Evolutionary conservation across 2,888 invertebrate genomes (phyloP).

Genomic region (Nesidiocoris tenuis): DNA sequence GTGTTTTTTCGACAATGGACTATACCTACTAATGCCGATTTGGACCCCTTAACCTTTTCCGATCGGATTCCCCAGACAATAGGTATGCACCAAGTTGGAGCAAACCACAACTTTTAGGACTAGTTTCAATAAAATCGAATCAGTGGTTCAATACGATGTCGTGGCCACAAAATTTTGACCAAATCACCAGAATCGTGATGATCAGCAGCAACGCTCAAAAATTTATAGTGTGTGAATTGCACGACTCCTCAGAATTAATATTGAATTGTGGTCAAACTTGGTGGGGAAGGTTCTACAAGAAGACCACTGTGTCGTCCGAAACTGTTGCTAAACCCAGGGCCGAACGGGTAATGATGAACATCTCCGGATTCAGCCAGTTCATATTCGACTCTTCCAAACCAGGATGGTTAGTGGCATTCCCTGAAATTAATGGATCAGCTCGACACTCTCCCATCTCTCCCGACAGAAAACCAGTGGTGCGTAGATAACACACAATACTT

Average conservation of each 20-base stretch:
- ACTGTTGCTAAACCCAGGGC: slow-evolving; percentile 7
- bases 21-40: too few species aligned
- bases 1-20: too few species aligned
- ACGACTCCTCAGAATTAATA: slow-evolving; percentile 8
- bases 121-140: too few species aligned
- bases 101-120: too few species aligned
- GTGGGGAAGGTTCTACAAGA: slow-evolving; percentile 10
- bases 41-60: too few species aligned
- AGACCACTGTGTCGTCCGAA: too few species aligned
- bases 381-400: slow-evolving; percentile 2
- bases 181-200: too few species aligned
- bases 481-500: too few species aligned
- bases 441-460: neutral
- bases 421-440: slow-evolving; percentile 4
- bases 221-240: slow-evolving; percentile 6
- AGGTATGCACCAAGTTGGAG: too few species aligned
- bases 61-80: too few species aligned
- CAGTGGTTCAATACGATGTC: too few species aligned
- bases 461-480: neutral
- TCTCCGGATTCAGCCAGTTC: slow-evolving; percentile 11
- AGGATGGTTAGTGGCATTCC: slow-evolving; percentile 11
- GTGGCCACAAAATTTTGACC: too few species aligned
- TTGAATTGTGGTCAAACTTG: slow-evolving; percentile 15
- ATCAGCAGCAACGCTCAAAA: neutral
- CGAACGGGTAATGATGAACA: slow-evolving; percentile 6